These are phyloP conservation scores for Drosophila persimilis DNA, from an alignment of 1,140 invertebrate species.

Conservation along the genomic window DNA sequence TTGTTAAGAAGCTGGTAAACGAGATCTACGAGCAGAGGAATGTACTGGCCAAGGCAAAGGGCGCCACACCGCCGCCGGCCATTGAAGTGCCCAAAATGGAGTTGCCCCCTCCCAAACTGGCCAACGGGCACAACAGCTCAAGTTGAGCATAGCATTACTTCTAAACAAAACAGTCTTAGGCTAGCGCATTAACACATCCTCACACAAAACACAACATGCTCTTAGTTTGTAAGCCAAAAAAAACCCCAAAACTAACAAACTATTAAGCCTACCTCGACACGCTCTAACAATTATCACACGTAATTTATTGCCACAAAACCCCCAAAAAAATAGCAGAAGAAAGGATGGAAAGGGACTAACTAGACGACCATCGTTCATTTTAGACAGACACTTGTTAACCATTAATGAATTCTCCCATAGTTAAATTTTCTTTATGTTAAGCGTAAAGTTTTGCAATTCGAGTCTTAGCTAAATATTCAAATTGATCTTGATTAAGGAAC, in stretches of 20 bases:
- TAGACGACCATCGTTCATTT: conserved; percentile 17
- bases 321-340: conserved; percentile 3
- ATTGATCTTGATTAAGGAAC: conserved; percentile 14
- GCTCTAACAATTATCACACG: conserved; percentile 63
- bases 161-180: conserved; percentile 56
- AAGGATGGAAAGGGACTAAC: conserved; percentile 10
- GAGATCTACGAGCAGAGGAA: conserved; percentile 84
- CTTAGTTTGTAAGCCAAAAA: conserved; percentile 66
- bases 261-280: conserved; percentile 54
- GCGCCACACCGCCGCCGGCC: conserved; percentile 71
- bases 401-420: conserved; percentile 52
- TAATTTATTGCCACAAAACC: conserved; percentile 65
- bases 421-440: conserved; percentile 57
- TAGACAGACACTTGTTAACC: conserved; percentile 29
- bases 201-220: conserved; percentile 42
- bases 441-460: conserved; percentile 44
- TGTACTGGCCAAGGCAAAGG: conserved; percentile 69
- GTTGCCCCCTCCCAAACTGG: conserved; percentile 39
- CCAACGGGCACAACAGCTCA: conserved; percentile 61
- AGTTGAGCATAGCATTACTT: conserved; percentile 55
- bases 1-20: conserved; percentile 85
- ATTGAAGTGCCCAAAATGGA: conserved; percentile 70
- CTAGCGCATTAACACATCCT: conserved; percentile 56
- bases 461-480: conserved; percentile 48
- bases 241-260: conserved; percentile 13